Conservation (phyloP, 2,113 vertebrate species). For the Pangasianodon gigas region DNA sequence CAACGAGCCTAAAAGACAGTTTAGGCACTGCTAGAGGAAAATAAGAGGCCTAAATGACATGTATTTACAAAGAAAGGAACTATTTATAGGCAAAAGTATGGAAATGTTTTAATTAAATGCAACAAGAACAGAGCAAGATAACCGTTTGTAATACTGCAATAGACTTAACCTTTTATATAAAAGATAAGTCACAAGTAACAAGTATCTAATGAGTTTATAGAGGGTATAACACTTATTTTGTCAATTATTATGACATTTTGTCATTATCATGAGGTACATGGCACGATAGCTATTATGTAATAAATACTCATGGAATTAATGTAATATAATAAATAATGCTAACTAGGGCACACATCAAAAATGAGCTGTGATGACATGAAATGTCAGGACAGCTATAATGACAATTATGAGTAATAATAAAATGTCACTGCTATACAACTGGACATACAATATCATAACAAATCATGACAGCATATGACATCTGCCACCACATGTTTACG, state of each 20-base stretch:
- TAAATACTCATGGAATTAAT: not conserved
- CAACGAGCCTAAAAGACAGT: slow-evolving; percentile 2
- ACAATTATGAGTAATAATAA: not conserved
- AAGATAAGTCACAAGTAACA: not conserved
- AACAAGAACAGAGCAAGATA: not conserved
- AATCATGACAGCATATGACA: not conserved
- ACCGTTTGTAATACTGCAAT: not conserved
- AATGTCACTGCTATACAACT: not conserved
- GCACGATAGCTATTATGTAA: not conserved
- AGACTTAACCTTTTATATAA: not conserved
- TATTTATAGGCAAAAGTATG: not conserved
- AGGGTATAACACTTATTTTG: too few relatives aligned
- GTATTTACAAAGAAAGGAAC: not conserved
- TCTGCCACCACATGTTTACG: not conserved
- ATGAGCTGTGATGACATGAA: not conserved
- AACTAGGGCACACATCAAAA: not conserved
- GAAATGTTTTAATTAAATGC: not conserved
- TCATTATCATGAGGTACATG: not conserved
- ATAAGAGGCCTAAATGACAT: not conserved
- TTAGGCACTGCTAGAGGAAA: not conserved
- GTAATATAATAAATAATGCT: not conserved
- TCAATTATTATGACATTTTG: not conserved
- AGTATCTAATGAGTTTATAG: not conserved
- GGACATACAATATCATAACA: not conserved
- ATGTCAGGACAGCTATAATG: not conserved